phyloP scores from a whole-genome alignment of 1,140 invertebrate species.

The Rhopalosiphum padi region DNA sequence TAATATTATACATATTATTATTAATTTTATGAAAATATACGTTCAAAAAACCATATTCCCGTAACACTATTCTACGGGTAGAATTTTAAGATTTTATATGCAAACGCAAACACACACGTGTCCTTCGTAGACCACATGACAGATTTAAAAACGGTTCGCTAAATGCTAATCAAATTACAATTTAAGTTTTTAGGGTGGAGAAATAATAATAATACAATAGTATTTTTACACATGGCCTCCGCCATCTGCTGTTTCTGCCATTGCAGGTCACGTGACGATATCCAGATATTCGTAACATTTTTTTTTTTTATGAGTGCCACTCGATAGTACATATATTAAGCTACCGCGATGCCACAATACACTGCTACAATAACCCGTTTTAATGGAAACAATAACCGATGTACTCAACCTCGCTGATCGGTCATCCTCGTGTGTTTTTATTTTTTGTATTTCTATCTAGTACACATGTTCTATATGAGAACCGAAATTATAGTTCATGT shows the following conservation, averaged over 20 bases:
- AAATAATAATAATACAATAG: slow-evolving; percentile 1
- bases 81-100: not conserved
- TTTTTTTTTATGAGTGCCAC: not conserved
- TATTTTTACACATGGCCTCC: slow-evolving; percentile 6
- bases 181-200: not conserved
- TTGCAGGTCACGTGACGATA: not conserved
- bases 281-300: not conserved
- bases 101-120: not conserved
- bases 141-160: not conserved
- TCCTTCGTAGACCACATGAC: not conserved
- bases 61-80: not conserved
- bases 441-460: not conserved
- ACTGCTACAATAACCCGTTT: not conserved
- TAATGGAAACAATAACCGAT: not conserved
- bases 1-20: not conserved
- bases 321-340: not conserved
- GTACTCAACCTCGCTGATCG: not conserved
- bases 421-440: not conserved
- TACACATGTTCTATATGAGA: not conserved
- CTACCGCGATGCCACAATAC: not conserved
- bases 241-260: slow-evolving; percentile 12
- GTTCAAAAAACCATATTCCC: not conserved
- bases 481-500: not conserved
- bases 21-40: not conserved
- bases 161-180: not conserved